Evolutionary conservation across 2,113 vertebrate species (phyloP).

Genomic region (Phrynosoma platyrhinos): DNA sequence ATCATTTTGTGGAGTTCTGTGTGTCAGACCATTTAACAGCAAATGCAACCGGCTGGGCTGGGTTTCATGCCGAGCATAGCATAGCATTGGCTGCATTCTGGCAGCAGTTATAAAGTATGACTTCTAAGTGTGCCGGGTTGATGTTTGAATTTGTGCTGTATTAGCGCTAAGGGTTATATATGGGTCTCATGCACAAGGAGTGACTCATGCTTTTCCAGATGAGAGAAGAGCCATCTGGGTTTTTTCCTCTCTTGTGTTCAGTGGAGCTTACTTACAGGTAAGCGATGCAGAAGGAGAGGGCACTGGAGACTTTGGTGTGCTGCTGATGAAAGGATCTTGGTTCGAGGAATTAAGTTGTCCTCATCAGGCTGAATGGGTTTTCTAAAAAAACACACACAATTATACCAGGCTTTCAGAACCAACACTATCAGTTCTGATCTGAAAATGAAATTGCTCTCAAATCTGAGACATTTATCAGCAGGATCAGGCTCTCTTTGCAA

Average conservation of each 20-base stretch:
- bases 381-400: too few species aligned
- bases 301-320: too few species aligned
- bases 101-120: neutral
- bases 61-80: constrained; percentile 2
- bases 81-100: constrained; percentile 4
- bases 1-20: neutral
- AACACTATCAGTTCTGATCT: too few species aligned
- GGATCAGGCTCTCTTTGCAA: neutral
- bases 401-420: too few species aligned
- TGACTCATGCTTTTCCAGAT: constrained; percentile 1
- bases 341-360: too few species aligned
- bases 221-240: neutral
- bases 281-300: too few species aligned
- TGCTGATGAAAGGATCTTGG: too few species aligned
- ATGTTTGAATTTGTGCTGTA: neutral
- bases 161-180: constrained; percentile 15
- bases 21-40: neutral
- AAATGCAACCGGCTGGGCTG: neutral
- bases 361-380: too few species aligned
- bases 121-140: neutral
- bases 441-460: neutral
- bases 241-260: neutral
- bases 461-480: neutral
- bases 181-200: neutral
- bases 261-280: too few species aligned